Base-by-base conservation (phyloP, 2,888 invertebrate genomes). In the Ellobium chinense region DNA sequence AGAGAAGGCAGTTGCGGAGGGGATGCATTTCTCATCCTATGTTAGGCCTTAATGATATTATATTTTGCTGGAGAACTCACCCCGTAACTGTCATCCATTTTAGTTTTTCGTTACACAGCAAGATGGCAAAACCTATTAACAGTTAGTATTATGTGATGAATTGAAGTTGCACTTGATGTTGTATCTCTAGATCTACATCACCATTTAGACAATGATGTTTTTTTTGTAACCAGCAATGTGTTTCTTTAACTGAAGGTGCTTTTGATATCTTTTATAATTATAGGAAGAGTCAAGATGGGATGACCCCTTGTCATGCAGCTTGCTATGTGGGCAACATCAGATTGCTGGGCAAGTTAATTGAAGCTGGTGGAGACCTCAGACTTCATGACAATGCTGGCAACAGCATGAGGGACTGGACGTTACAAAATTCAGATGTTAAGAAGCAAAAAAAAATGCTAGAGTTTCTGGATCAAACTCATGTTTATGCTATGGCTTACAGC, bases 231-330 rank as follows among this genome's bases (percentile, higher is more conserved):
- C 21, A 18, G 21, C 18, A 27, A 18, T 66, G 37, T 24, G 14
- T 46, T 39, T 70, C 0, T 62, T 62, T 29, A 21, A 34, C 65
- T 31, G 9, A 36, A 27, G 9, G 2, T 73, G n/a, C 46, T 34
- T 78, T 18, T 46, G 7, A 54, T 36, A 1, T 21, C n/a, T n/a
- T n/a, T 54, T 46, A 24, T 54, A 34, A 46, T 79, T 83, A 21
- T 86, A 91, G 92, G 62, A 90, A 92, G 81, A 91, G 92, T 81
- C 87, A 90, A 27, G 88, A 88, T 80, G 93, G 93, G 2, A 88
- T 89, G 81, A 94, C 94, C 1, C 92, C 94, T 27, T 89, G 93
- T 14, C 94, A 94, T 87, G 93, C 90, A 39, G 93, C 93, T 9
- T 91, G 92, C 80, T 93, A 89, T 82, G 85, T 86, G 62, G 93